A percentile compares a stretch with the other conserved stretches of the same genome.
Conservation (phyloP, 2,113 vertebrate genomes). For the Oncorhynchus mykiss region DNA sequence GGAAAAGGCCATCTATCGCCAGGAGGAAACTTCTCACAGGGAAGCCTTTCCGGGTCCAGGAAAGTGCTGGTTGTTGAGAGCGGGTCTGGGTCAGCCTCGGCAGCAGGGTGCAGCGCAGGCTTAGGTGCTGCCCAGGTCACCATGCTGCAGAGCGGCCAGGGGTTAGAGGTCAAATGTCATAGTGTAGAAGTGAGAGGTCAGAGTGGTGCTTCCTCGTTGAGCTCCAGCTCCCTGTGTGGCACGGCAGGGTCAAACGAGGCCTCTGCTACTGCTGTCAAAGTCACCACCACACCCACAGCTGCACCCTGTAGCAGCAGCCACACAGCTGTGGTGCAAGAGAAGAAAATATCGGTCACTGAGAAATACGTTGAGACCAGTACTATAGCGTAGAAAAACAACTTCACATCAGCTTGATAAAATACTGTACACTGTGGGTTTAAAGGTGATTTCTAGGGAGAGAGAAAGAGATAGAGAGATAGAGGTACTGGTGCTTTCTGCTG, state of each 20-base stretch:
- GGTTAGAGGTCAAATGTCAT: constrained; percentile 10
- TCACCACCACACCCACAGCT: background rate
- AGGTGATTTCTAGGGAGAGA: background rate
- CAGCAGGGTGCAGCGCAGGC: constrained; percentile 19
- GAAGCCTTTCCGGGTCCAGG: constrained; percentile 35
- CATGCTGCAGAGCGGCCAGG: constrained; percentile 1
- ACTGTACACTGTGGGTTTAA: background rate
- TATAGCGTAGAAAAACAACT: constrained; percentile 31
- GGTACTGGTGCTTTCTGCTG: background rate
- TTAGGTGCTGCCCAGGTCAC: background rate
- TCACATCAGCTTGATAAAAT: background rate
- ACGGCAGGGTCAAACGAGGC: constrained; percentile 47
- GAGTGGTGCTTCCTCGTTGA: constrained; percentile 10
- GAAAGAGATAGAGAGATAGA: background rate
- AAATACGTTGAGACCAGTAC: constrained; percentile 29
- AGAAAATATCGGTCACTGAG: background rate
- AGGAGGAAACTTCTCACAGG: constrained; percentile 37
- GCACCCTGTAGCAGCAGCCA: constrained; percentile 23
- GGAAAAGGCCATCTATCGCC: background rate
- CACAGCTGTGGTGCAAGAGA: constrained; percentile 55
- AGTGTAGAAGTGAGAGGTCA: constrained; percentile 35
- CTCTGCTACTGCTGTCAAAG: constrained; percentile 11
- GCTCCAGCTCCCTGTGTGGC: constrained; percentile 13
- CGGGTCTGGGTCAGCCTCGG: too few relatives aligned
- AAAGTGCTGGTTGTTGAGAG: background rate